Conservation (phyloP, 1,140 invertebrate genomes). For the Aphaenogaster floridana region DNA sequence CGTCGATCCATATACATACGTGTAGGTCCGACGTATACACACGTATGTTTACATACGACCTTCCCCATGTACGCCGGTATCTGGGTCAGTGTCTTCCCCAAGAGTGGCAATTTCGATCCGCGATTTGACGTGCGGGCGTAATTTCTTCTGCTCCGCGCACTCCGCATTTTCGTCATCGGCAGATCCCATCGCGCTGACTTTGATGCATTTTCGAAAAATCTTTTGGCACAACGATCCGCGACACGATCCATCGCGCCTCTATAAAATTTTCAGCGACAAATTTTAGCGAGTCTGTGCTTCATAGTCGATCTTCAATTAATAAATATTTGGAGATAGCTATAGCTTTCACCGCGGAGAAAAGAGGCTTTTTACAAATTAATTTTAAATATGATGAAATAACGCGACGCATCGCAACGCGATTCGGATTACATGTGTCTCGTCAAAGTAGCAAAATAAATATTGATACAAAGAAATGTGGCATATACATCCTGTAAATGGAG, state of each 20-base stretch:
- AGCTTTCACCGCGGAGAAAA: not conserved
- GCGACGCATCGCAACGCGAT: not conserved
- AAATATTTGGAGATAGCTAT: not conserved
- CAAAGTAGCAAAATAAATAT: slow-evolving; percentile 5
- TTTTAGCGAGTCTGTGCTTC: not conserved
- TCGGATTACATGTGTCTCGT: not conserved
- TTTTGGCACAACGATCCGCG: not conserved
- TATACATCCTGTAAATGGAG: not conserved
- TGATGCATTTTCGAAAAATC: slow-evolving; percentile 14
- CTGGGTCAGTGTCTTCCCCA: slow-evolving; percentile 79
- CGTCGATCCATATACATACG: slow-evolving; percentile 42
- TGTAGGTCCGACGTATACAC: slow-evolving; percentile 39
- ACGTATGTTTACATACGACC: slow-evolving; percentile 74
- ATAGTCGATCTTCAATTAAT: not conserved
- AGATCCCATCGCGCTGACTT: not conserved
- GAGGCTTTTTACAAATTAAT: not conserved
- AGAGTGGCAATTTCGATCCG: slow-evolving; percentile 71
- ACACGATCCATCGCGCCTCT: too few relatives aligned
- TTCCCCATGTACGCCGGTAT: slow-evolving; percentile 70
- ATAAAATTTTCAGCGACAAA: not conserved
- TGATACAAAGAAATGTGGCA: not conserved
- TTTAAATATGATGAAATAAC: not conserved
- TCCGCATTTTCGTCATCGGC: slow-evolving; percentile 14
- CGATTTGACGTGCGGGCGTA: slow-evolving; percentile 66
- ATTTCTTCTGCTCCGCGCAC: slow-evolving; percentile 65